These are phyloP conservation scores for Hassar affinis DNA, from an alignment of 2,113 vertebrate genomes.

Conservation along the genomic window DNA sequence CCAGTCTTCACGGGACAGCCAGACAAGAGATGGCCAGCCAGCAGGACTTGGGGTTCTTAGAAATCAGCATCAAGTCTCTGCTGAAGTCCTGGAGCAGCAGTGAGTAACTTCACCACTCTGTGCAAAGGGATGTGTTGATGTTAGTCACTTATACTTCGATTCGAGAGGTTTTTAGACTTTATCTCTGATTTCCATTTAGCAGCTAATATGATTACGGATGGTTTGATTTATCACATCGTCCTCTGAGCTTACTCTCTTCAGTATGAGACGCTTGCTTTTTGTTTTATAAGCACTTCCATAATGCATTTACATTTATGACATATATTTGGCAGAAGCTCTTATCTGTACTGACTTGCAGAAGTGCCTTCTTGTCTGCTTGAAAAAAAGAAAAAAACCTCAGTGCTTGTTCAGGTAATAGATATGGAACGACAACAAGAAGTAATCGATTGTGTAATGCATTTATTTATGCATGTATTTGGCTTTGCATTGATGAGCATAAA, in stretches of 20 bases:
- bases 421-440: neutral
- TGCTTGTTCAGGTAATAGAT: neutral
- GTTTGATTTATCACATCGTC: slow-evolving; percentile 68
- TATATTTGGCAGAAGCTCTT: neutral
- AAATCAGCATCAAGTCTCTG: slow-evolving; percentile 98
- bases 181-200: slow-evolving; percentile 69
- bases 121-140: neutral
- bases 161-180: slow-evolving; percentile 60
- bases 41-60: slow-evolving; percentile 98
- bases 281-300: slow-evolving; percentile 47
- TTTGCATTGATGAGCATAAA: neutral
- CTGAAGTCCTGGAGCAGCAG: slow-evolving; percentile 98
- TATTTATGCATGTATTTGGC: neutral
- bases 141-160: slow-evolving; percentile 37
- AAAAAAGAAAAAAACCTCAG: neutral
- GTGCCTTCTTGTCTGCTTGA: neutral
- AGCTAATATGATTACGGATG: slow-evolving; percentile 76
- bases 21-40: slow-evolving; percentile 87
- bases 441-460: neutral
- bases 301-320: neutral
- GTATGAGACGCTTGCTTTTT: slow-evolving; percentile 37
- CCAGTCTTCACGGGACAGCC: neutral
- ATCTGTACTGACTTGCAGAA: neutral
- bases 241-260: neutral
- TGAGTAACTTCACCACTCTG: slow-evolving; percentile 75